Evolutionary conservation across 2,113 vertebrate genomes (phyloP).

Genomic region (Passer domesticus): DNA sequence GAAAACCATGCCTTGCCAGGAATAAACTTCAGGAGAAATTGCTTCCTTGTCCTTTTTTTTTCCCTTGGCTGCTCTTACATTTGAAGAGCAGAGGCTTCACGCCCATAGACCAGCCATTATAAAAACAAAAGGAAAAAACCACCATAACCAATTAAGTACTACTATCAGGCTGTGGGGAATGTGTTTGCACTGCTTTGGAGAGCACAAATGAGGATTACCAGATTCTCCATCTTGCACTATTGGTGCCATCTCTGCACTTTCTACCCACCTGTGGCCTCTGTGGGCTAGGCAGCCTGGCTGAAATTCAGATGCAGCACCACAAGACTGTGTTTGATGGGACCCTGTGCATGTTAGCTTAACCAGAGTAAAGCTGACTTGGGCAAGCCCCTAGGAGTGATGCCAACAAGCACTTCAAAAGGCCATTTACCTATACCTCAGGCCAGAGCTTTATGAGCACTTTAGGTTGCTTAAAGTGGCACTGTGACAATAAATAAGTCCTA

Average conservation of each 20-base stretch:
- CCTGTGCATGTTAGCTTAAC: not conserved
- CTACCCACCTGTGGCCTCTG: not conserved
- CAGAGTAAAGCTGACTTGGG: not conserved
- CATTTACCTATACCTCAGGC: not conserved
- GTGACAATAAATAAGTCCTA: not conserved
- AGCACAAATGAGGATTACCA: not conserved
- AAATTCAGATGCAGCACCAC: not conserved
- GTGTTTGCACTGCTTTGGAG: not conserved
- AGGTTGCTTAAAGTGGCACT: not conserved
- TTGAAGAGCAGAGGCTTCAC: not conserved
- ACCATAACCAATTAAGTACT: not conserved
- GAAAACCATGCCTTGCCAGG: not conserved
- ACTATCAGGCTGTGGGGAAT: not conserved
- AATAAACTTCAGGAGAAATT: not conserved
- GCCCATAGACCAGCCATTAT: not conserved
- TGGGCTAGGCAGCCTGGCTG: not conserved
- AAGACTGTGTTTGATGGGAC: not conserved
- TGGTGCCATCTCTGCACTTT: not conserved
- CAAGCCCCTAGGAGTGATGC: not conserved
- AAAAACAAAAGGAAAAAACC: not conserved
- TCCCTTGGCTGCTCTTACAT: not conserved
- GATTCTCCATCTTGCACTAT: not conserved
- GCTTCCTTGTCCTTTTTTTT: not conserved
- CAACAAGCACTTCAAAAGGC: not conserved
- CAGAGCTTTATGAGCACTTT: not conserved